These are phyloP conservation scores for Buceros bicornis DNA, from an alignment of 2,797 vertebrate genomes.

Conservation along the genomic window DNA sequence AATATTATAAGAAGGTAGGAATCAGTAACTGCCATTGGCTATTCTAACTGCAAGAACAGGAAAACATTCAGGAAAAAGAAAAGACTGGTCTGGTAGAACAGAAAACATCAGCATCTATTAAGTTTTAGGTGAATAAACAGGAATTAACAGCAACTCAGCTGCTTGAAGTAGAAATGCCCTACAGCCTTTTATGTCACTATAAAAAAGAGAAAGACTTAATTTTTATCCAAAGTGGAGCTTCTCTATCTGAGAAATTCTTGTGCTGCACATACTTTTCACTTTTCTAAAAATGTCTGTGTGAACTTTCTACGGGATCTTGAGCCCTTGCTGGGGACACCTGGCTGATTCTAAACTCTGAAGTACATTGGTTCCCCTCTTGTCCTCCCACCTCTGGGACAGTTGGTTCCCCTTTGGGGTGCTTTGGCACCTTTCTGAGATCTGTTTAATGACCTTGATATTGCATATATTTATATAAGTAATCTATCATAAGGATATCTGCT, in stretches of 20 bases:
- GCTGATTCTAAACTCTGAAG: not conserved
- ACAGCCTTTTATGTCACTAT: not conserved
- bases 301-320: not conserved
- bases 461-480: not conserved
- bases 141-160: not conserved
- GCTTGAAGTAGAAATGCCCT: not conserved
- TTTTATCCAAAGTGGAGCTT: not conserved
- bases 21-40: not conserved
- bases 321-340: accelerated
- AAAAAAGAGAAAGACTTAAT: not conserved
- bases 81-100: not conserved
- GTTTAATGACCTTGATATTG: not conserved
- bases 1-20: not conserved
- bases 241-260: not conserved
- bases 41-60: not conserved
- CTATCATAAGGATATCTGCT: not conserved
- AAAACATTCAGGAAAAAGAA: not conserved
- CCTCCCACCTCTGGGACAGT: not conserved
- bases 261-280: not conserved
- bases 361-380: not conserved
- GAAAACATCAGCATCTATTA: not conserved
- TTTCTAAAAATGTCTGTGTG: not conserved
- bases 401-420: not conserved
- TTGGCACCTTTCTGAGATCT: not conserved
- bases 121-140: not conserved